Evolutionary conservation across 2,888 invertebrate species (phyloP), one percentile per base, ranked within the genome.

Genomic region (Osedax fenrisi): DNA sequence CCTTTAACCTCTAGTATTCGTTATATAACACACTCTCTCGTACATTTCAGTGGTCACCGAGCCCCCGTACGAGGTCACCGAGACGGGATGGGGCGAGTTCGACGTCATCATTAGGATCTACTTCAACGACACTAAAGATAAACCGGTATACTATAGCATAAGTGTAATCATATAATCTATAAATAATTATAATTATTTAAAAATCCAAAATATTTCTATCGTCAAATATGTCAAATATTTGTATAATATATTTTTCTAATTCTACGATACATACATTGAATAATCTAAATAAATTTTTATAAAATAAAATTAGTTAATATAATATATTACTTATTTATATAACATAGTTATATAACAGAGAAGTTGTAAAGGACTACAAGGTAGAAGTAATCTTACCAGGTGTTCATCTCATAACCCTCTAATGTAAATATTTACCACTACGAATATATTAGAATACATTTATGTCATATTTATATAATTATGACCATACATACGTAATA

Each of bases 81-180:
- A 98, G 85, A 97, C 97, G 0, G 97, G 97, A 1, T 98, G 98
- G 97, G 98, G 98, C 79, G 98, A 98, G 86, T 98, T 98, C 84
- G 97, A 98, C 86, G 92, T 97, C 78, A 91, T 93, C 41, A 95
- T 99, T 74, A 96, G 96, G 84, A 92, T 98, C 77, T 94, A 93
- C 84, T 98, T 98, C 81, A 90, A 92, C 82, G 97, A 98, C 87
- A 92, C 92, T 0, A 94, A 93, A 81, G 98, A 95, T 85, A 88
- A 92, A 83, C 92, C 94, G 21, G 93, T 93, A 85, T 41, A 41
- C 10, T 41, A 41, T 10, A 41, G 41, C 5, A 17, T 10, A 41
- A n/a, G 88, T 89, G 87, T 72, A n/a, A 17, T 68, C 66, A 56
- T 13, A 13, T 64, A 13, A 21, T 13, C 26, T 17, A 13, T 26